Base-by-base conservation (phyloP, 2,888 invertebrate species). In the Meiosimyza decipiens region DNA sequence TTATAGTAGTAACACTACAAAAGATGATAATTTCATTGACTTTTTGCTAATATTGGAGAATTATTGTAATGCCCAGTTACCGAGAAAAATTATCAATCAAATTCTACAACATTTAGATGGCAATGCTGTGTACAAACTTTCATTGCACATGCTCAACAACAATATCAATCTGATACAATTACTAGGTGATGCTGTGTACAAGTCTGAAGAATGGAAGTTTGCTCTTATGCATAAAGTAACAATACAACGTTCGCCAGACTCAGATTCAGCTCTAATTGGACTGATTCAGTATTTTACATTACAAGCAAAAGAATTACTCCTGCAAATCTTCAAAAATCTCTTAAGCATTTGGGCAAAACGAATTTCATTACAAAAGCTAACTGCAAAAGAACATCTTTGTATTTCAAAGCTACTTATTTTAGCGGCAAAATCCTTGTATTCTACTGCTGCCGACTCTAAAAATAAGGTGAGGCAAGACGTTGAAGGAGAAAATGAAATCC, bases 331-430 rank as follows among this genome's bases (percentile, higher is more conserved):
- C 3, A 87, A 89, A 0, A 89, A 91, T 76, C 80, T 94, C 50
- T 80, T 92, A 3, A 88, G 88, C 0, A 88, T 92, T 15, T 95
- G 95, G 95, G 88, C 92, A 0, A 91, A 92, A 79, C 90, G 91
- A 28, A 90, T 89, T 67, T 88, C 91, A 0, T 83, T 91, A 12
- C 90, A 90, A 67, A 91, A 91, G 16, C 89, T 91, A 0, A 90
- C 92, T 72, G 84, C 91, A 11, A 90, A 91, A 52, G 94, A 94
- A 77, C 94, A 94, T 79, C 86, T 93, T 76, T 92, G 91, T 76
- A 87, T 94, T 4, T 91, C 93, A 0, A 91, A 93, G 82, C 80
- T 92, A 40, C 88, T 95, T 0, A 84, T 94, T 15, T 79, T 91
- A 16, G 87, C 90, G 0, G 86, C 90, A 0, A 90, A 89, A 77